These are phyloP conservation scores for Tinea pellionella DNA, from an alignment of 2,888 invertebrate genomes.

Conservation along the genomic window DNA sequence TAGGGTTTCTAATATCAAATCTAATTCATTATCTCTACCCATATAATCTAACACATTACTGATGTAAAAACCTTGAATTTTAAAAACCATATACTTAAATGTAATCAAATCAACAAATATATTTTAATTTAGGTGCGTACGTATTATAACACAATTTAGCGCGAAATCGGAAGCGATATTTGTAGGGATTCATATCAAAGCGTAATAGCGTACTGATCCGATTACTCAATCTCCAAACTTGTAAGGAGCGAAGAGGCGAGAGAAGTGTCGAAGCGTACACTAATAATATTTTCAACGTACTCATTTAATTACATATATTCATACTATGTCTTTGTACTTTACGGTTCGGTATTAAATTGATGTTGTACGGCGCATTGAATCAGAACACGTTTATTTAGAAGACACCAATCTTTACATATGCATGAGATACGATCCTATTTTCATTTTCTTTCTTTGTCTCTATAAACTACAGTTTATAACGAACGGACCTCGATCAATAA, in stretches of 20 bases:
- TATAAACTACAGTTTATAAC: conserved; percentile 1
- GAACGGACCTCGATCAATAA: conserved; percentile 10
- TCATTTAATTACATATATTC: background rate
- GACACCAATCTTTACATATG: background rate
- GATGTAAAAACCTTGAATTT: too few species aligned
- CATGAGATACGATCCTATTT: background rate
- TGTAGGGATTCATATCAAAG: background rate
- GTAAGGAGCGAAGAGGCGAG: background rate
- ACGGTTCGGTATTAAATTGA: background rate
- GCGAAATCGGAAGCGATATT: background rate
- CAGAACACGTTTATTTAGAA: background rate
- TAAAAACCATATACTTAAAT: too few species aligned
- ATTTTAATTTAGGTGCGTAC: background rate
- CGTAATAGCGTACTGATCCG: background rate
- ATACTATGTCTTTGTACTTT: background rate
- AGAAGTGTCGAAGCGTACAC: background rate
- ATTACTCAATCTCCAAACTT: conserved; percentile 2
- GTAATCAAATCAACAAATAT: background rate
- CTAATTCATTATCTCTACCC: too few species aligned
- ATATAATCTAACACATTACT: too few species aligned
- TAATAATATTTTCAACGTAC: background rate
- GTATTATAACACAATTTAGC: background rate
- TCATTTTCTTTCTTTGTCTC: background rate
- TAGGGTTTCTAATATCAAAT: too few species aligned
- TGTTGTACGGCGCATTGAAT: background rate